Percentiles rank a stretch among this genome's conserved stretches.
Conservation (phyloP, 2,888 invertebrate species). For the Mesopsocus fuscifrons region DNA sequence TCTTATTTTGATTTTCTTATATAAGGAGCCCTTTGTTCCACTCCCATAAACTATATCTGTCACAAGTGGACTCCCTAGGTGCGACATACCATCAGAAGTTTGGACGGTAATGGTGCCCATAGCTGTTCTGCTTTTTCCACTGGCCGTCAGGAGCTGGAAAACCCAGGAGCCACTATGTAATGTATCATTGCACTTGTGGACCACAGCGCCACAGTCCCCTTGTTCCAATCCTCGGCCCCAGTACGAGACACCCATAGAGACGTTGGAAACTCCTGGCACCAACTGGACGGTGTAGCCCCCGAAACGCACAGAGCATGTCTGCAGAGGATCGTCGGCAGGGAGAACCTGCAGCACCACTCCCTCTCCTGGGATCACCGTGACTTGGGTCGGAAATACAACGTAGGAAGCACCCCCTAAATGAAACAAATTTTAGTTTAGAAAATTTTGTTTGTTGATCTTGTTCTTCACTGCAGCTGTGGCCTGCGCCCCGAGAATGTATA, state of each 20-base stretch:
- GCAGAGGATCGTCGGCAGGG: not conserved
- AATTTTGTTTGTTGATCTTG: too few species aligned
- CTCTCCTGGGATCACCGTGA: not conserved
- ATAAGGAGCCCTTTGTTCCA: too few species aligned
- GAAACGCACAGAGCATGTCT: not conserved
- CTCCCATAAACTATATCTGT: too few species aligned
- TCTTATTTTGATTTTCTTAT: too few species aligned
- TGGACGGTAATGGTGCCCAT: too few species aligned
- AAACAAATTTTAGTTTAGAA: too few species aligned
- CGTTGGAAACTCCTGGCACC: not conserved
- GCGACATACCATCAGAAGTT: too few species aligned
- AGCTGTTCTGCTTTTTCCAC: not conserved
- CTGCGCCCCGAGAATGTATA: too few species aligned
- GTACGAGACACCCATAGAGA: not conserved
- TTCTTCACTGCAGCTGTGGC: too few species aligned
- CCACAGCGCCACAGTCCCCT: constrained; percentile 1
- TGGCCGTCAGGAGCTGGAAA: not conserved
- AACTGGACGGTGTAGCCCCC: not conserved
- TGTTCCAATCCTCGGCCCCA: not conserved
- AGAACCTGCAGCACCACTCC: constrained; percentile 1
- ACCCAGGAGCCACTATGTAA: not conserved
- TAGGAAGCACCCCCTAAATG: not conserved
- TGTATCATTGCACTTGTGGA: not conserved
- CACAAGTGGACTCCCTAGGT: too few species aligned
- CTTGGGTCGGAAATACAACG: not conserved